These are phyloP conservation scores for Helicoverpa zea DNA, from an alignment of 1,140 invertebrate species.

Conservation along the genomic window DNA sequence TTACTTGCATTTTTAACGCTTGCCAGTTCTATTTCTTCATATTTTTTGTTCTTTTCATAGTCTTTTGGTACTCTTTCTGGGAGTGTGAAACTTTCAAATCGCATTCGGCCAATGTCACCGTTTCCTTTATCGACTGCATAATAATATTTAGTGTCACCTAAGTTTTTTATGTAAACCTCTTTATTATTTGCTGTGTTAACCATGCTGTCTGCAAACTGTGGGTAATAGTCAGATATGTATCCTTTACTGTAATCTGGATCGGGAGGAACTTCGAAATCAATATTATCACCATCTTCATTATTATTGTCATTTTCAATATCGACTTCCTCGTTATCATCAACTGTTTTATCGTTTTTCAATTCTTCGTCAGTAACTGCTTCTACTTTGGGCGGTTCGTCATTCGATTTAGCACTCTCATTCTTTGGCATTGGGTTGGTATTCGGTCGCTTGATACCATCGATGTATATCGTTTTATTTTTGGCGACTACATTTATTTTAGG, in stretches of 20 bases:
- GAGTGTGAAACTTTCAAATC: background rate
- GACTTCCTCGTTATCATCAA: background rate
- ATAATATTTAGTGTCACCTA: slow-evolving; percentile 64
- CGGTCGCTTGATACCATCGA: background rate
- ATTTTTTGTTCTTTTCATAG: slow-evolving; percentile 2
- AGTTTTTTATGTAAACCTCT: slow-evolving; percentile 61
- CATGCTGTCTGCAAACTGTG: slow-evolving; percentile 65
- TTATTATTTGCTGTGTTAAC: slow-evolving; percentile 61
- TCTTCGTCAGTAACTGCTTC: background rate
- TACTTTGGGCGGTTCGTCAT: background rate
- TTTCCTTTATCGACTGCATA: slow-evolving; percentile 56
- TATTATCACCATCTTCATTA: no score
- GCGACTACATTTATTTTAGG: background rate
- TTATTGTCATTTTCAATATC: no score
- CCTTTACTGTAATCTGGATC: background rate
- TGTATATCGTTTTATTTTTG: background rate
- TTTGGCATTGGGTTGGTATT: background rate
- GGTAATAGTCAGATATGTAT: slow-evolving; percentile 73
- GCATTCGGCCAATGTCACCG: background rate
- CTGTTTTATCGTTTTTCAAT: background rate
- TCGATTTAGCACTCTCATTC: background rate
- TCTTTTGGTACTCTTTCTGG: background rate
- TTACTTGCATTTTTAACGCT: background rate
- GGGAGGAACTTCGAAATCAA: no score
- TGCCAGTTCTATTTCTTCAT: slow-evolving; percentile 43